A percentile compares a stretch with the other conserved stretches of the same genome.
phyloP scores from a whole-genome alignment of 64 coral and sea anemone species.

The Platygyra sinensis region DNA sequence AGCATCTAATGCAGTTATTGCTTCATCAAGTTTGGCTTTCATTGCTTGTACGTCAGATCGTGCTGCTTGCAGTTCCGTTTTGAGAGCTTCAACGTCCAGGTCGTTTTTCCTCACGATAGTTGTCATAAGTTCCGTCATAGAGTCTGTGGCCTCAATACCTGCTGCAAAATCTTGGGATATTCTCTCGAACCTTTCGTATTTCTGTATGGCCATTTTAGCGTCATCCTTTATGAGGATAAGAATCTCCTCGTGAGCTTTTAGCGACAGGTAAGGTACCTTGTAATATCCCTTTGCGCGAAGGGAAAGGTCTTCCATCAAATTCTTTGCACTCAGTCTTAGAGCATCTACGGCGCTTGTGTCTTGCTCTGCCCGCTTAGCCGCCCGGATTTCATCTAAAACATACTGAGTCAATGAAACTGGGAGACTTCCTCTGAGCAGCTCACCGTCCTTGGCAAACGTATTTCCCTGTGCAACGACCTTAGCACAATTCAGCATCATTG shows the following conservation, averaged over 20 bases:
- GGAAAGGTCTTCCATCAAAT: conserved; percentile 34
- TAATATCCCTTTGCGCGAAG: conserved; percentile 36
- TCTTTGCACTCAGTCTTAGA: conserved; percentile 23
- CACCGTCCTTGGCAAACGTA: conserved; percentile 11
- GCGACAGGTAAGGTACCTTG: conserved; percentile 52
- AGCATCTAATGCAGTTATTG: conserved; percentile 20
- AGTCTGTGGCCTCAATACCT: conserved; percentile 58
- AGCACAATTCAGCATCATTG: conserved; percentile 44
- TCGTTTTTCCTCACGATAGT: conserved; percentile 61
- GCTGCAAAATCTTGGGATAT: conserved; percentile 30
- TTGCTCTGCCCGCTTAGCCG: not conserved
- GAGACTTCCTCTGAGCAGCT: conserved; percentile 50
- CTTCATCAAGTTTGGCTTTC: conserved; percentile 37
- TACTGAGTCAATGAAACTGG: conserved; percentile 38
- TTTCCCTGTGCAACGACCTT: conserved; percentile 52
- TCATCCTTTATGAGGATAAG: conserved; percentile 68
- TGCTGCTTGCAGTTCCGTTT: conserved; percentile 43
- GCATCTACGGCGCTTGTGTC: not conserved
- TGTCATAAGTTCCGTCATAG: conserved; percentile 65
- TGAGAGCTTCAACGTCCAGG: conserved; percentile 27
- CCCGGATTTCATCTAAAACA: conserved; percentile 41
- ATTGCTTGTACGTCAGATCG: conserved; percentile 25
- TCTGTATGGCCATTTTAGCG: conserved; percentile 63
- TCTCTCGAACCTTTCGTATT: conserved; percentile 58
- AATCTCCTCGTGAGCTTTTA: conserved; percentile 66